Base-by-base conservation (phyloP, 2,797 vertebrate species). In the Avahi laniger region DNA sequence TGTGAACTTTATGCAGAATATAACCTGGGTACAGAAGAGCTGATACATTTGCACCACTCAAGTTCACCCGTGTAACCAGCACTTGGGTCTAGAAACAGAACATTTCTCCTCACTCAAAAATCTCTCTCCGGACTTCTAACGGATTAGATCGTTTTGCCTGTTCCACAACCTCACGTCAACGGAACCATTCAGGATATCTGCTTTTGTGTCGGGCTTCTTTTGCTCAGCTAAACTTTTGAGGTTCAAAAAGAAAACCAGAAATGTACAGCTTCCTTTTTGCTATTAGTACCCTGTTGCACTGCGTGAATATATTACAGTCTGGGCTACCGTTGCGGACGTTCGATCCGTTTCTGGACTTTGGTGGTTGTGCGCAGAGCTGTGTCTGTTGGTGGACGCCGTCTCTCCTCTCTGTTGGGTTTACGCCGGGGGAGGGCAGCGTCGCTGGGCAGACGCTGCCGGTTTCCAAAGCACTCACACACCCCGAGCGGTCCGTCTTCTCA, bases 251-350 rank as follows among this genome's bases (percentile, higher is more conserved):
- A n/a, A 18, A 65, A 65, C 63, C 15, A 9, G n/a, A 65, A 26
- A 72, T 5, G 57, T 26, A 2, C 0, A 26, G 18, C 18, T 41
- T 22, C 30, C 2, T 57, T 35, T 54, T 33, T 7, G 9, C 18
- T 17, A 2, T 54, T 24, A 9, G 24, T 22, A 57, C 54, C 4
- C 3, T 26, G 38, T n/a, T n/a, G 41, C 5, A 2, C 6, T 7
- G 54, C 2, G 63, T 18, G 30, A 54, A 11, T 26, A 3, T 1
- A 11, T 20, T 20, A 4, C 20, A 17, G 4, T 2, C 28, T 15
- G 18, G 28, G 11, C 30, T 69, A 15, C 88, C n/a, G 38, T 26
- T 18, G 50, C 7, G 48, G 48, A n/a, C 20, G 2, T 30, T 11
- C 3, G 13, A n/a, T 26, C 4, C 20, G 2, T 38, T 63, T 72